phyloP scores from a whole-genome alignment of 2,113 vertebrate genomes.

The Origma solitaria region DNA sequence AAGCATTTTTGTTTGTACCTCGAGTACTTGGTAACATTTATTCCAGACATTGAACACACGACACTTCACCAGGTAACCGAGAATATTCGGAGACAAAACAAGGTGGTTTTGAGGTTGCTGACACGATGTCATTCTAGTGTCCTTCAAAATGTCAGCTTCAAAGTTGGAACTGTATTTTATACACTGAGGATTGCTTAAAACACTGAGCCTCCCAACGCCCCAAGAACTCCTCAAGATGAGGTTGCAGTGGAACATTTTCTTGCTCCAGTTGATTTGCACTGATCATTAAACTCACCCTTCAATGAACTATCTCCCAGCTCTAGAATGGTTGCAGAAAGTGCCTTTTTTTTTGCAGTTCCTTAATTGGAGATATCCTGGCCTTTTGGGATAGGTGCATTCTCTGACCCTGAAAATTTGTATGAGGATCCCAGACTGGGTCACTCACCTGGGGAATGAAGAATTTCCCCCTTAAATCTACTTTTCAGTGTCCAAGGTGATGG shows the following conservation, averaged over 20 bases:
- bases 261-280: background rate
- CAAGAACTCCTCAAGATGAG: background rate
- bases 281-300: background rate
- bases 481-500: background rate
- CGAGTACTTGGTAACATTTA: background rate
- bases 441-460: background rate
- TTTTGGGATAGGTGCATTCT: background rate
- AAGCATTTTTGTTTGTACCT: background rate
- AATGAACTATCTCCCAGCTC: background rate
- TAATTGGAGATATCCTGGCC: background rate
- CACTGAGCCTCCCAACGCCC: background rate
- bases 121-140: background rate
- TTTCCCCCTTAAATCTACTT: background rate
- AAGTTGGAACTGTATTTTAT: background rate
- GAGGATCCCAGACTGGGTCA: background rate
- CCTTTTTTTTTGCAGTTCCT: background rate
- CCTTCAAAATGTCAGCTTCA: background rate
- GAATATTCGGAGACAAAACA: background rate
- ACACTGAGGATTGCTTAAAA: background rate
- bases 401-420: background rate
- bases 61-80: background rate
- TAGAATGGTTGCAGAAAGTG: background rate
- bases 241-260: background rate
- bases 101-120: background rate
- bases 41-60: background rate